Evolutionary conservation across 2,888 invertebrate species (phyloP), one percentile per base, ranked within the genome.

Genomic region (Amiota communis): DNA sequence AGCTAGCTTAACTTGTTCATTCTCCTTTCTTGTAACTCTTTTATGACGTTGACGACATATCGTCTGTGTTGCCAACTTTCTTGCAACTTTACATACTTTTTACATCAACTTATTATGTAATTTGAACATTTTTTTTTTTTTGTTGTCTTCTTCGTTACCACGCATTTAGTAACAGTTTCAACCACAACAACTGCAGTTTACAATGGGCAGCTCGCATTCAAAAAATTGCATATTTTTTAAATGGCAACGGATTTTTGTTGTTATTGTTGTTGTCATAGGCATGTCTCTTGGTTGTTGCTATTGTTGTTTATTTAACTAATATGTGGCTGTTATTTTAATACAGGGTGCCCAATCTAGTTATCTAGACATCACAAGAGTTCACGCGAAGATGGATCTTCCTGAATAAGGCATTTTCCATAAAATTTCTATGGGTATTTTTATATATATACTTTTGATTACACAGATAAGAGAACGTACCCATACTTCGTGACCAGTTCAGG

Each of bases 1-100:
- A n/a, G n/a, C n/a, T n/a, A 64, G 71, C 63, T 71, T 71, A 51
- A 64, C 71, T 71, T 71, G 71, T 64, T 71, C 36, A 36, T 6
- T 36, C 36, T 36, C 71, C 71, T 71, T 71, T 64, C 53, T 63
- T 17, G 57, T 47, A 23, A 15, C 56, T 70, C 57, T 57, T 59
- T 56, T 46, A 20, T 4, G 36, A 6, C 6, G 3, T 36, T 36
- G 13, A 53, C 53, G 15, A 53, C n/a, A 20, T 8, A 11, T 20
- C 59, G 63, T 13, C 20, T 71, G 63, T 46, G 67, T 36, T 71
- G 63, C 64, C 49, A 49, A 49, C 53, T 49, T 63, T 64, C 47
- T 10, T 63, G 11, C 51, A 23, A n/a, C 17, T 20, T 59, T 59
- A 53, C 63, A 20, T 17, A 8, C 53, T 11, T 12, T 9, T 49